phyloP scores from a whole-genome alignment of 2,797 vertebrate genomes.

The Oreonectes daqikongensis region DNA sequence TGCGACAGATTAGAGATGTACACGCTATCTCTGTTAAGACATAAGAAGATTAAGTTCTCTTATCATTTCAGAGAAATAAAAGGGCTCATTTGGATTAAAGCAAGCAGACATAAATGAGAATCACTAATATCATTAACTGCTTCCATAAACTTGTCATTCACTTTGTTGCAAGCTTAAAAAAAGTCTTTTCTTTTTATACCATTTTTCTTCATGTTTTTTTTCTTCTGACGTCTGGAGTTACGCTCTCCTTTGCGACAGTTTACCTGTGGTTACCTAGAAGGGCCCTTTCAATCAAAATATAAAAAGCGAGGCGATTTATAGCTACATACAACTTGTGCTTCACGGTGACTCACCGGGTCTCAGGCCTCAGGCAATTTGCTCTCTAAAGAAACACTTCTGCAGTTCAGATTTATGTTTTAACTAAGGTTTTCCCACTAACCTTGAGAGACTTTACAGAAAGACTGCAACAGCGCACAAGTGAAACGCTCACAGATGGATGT shows the following conservation, averaged over 20 bases:
- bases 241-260: not conserved
- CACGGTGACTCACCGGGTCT: constrained; percentile 3
- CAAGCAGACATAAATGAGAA: not conserved
- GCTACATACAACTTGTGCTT: constrained; percentile 21
- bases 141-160: not conserved
- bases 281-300: constrained; percentile 37
- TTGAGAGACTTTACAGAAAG: constrained; percentile 36
- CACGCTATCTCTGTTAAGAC: constrained; percentile 3
- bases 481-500: constrained; percentile 1
- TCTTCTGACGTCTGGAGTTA: not conserved
- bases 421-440: constrained; percentile 30
- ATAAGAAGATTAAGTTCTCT: constrained; percentile 1
- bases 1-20: constrained; percentile 14
- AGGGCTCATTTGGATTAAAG: constrained; percentile 19
- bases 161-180: not conserved
- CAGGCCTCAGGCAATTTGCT: constrained; percentile 41
- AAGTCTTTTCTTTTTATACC: constrained; percentile 5
- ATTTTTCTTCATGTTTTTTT: too few species aligned
- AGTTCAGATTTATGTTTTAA: constrained; percentile 48
- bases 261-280: constrained; percentile 4
- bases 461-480: not conserved
- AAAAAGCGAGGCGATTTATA: constrained; percentile 29
- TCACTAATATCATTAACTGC: not conserved
- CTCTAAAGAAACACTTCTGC: constrained; percentile 41
- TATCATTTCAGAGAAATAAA: not conserved